Evolutionary conservation across 2,888 invertebrate species (phyloP), one percentile per base, ranked within the genome.

Genomic region (Synergus japonicus): DNA sequence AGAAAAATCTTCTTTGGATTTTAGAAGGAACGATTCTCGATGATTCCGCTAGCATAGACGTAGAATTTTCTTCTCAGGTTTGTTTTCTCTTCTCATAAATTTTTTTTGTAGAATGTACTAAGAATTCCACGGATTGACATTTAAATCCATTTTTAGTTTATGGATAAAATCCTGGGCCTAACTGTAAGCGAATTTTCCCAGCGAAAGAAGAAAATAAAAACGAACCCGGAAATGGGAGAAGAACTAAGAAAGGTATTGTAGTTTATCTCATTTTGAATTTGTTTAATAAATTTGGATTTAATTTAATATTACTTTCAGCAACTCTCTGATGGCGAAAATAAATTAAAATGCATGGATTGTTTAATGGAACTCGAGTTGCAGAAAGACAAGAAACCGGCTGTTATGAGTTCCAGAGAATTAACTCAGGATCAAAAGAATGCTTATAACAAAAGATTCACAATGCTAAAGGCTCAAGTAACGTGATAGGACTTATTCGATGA

Each of bases 11-110:
- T 0, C 92, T 91, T 0, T 95, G 95, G 94, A 92, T 92, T 86
- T 90, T 95, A 43, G 93, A 93, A 78, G 94, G 94, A 82, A 93
- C 93, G 10, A 91, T 95, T 67, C 92, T 93, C 10, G 95, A 95
- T 89, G 93, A 93, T 18, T 94, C 94, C 5, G 94, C 93, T 1
- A 92, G 90, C 76, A 83, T 95, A 18, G 93, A 94, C 76, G 94
- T 94, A 1, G 93, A 93, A 22, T 93, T 96, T 77, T 93, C 94
- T 0, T 94, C 94, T 81, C 93, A 94, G 85, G 93, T 95, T 86
- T n/a, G 7, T 54, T 63, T 76, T 78, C n/a, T 37, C 29, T 29
- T 58, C 63, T 29, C 1, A 22, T 7, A 22, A 76, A n/a, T 79
- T 18, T 0, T 10, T 49, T 44, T 79, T 76, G 41, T 76, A 43